Base-by-base conservation (phyloP, 64 coral and sea anemone genomes). In the Stichodactyla helianthus region DNA sequence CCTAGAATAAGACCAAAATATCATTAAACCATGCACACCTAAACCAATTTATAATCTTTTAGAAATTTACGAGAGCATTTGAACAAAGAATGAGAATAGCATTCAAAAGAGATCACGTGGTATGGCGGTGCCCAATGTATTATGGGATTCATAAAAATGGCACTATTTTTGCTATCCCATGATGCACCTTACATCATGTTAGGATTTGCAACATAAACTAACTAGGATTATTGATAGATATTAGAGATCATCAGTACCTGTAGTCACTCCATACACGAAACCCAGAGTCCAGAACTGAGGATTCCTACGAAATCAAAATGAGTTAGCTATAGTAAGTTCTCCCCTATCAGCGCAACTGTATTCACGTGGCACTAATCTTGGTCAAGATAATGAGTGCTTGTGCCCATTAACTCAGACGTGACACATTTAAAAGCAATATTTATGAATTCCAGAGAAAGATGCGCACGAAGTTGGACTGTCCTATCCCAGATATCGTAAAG, bases 261-360 rank as follows among this genome's bases (percentile, higher is more conserved):
- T 99, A 20, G 97, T 95, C 20, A 94, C 78, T 44, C 97, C 97
- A 61, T 99, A 99, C 35, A 99, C 90, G 7, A 99, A 59, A 15
- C 87, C 85, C 57, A 99, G 93, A 5, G 93, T 99, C 97, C 97
- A 99, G 20, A 99, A 99, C 55, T 94, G 93, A 54, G 88, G 86
- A 53, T 99, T 94, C 64, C 93, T 94, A 82, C 23, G n/a, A 78
- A 85, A 77, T 10, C 18, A 20, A 74, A 74, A 74, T 5, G 12
- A 0, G 12, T 27, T 31, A 31, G 5, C 27, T 65, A 65, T 15
- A 22, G 19, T 68, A 4, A 11, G 14, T 58, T 15, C 8, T 58
- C 9, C 55, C 55, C 9, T 58, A 58, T 11, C 55, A 11, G 0
- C 14, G 55, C 8, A 58, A 4, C 14, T 9, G 14, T 13, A 10